phyloP scores from a whole-genome alignment of 2,888 invertebrate genomes.

The Candidula unifasciata region DNA sequence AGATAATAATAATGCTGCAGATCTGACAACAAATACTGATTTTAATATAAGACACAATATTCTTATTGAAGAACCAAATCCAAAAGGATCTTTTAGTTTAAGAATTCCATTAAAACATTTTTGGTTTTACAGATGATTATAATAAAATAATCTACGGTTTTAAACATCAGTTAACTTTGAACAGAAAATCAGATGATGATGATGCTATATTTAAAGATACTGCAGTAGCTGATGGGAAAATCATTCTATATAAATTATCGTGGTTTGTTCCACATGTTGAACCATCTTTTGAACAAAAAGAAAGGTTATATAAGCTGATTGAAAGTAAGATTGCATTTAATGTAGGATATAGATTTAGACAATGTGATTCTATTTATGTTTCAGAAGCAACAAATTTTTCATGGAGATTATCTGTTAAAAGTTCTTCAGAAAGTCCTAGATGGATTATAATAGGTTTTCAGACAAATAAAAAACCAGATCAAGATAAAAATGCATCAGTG shows the following conservation, averaged over 20 bases:
- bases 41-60: background rate
- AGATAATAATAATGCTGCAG: background rate
- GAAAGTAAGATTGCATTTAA: background rate
- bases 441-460: constrained; percentile 37
- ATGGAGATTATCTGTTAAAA: constrained; percentile 18
- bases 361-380: constrained; percentile 16
- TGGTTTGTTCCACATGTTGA: constrained; percentile 14
- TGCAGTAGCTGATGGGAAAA: background rate
- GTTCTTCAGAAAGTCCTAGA: constrained; percentile 32
- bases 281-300: background rate
- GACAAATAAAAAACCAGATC: constrained; percentile 18
- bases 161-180: background rate
- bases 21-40: background rate
- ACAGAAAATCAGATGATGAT: constrained; percentile 35
- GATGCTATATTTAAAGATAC: constrained; percentile 19
- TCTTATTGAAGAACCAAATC: background rate
- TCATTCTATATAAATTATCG: background rate
- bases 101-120: constrained; percentile 40
- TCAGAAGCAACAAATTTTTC: constrained; percentile 30
- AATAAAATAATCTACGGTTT: constrained; percentile 27
- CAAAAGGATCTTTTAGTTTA: constrained; percentile 28
- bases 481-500: constrained; percentile 21
- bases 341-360: constrained; percentile 29
- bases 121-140: constrained; percentile 28
- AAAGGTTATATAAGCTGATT: constrained; percentile 7